These are phyloP conservation scores for Clytia hemisphaerica DNA, from an alignment of 30 jellyfish, hydroid and myxozoan species.

Conservation along the genomic window DNA sequence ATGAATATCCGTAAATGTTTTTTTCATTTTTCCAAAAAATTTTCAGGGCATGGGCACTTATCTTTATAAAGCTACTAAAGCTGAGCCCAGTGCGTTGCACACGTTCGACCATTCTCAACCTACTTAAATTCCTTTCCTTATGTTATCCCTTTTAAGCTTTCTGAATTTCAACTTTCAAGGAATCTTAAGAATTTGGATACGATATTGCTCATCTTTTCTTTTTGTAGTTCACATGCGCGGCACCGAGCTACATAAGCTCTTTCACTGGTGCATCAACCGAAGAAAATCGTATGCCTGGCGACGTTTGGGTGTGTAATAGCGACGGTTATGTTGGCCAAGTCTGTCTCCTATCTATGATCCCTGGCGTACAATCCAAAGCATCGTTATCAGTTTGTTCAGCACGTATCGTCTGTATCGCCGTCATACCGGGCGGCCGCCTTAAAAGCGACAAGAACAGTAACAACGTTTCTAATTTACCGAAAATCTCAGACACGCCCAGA, in stretches of 20 bases:
- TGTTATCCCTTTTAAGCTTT: no score
- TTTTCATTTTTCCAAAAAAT: no score
- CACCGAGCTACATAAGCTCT: conserved; percentile 63
- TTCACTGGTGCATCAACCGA: conserved; percentile 47
- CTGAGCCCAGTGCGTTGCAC: no score
- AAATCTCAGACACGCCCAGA: not conserved
- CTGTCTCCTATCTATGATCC: conserved; percentile 84
- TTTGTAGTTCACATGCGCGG: conserved; percentile 96
- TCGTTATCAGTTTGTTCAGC: conserved; percentile 93
- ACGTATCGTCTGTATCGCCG: conserved; percentile 88
- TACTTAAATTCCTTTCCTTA: no score
- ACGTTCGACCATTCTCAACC: no score
- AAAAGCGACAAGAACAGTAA: not conserved
- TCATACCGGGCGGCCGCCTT: conserved; percentile 86
- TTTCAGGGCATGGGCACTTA: no score
- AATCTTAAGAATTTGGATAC: no score
- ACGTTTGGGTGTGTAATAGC: conserved; percentile 98
- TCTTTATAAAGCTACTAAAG: no score
- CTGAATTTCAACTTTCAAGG: no score
- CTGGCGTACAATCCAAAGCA: conserved; percentile 88
- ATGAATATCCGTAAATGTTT: no score
- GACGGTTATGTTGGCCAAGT: conserved; percentile 99
- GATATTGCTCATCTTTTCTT: not conserved
- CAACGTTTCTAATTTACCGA: not conserved
- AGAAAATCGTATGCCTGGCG: conserved; percentile 57